These are phyloP conservation scores for Diaperis boleti DNA, from an alignment of 2,888 invertebrate species.

Conservation along the genomic window DNA sequence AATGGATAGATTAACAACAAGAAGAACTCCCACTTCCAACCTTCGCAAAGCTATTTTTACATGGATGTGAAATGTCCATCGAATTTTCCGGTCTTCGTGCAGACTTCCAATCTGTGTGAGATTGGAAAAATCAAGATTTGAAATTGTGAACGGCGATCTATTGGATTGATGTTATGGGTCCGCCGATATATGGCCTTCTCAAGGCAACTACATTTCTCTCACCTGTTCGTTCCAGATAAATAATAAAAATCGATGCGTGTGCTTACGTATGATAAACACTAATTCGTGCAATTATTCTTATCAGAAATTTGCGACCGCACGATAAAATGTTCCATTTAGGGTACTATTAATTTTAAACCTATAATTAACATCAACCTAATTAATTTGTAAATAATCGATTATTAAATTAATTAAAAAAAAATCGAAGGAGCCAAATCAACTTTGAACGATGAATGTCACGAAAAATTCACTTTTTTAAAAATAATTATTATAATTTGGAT, in stretches of 20 bases:
- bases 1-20: conserved; percentile 17
- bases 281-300: neutral
- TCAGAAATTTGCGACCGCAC: neutral
- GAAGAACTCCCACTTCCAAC: conserved; percentile 22
- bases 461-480: no score
- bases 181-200: conserved; percentile 42
- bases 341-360: no score
- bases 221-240: conserved; percentile 42
- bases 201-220: conserved; percentile 43
- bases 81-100: conserved; percentile 4
- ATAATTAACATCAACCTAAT: no score
- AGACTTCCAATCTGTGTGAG: neutral
- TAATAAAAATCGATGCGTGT: conserved; percentile 40
- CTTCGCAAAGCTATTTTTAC: conserved; percentile 19
- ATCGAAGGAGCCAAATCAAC: no score
- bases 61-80: neutral
- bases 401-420: no score
- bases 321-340: no score
- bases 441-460: no score
- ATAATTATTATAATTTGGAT: no score
- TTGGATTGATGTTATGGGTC: conserved; percentile 10
- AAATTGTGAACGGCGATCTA: conserved; percentile 5
- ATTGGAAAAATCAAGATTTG: neutral
- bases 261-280: conserved; percentile 11
- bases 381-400: no score